phyloP scores from a whole-genome alignment of 2,888 invertebrate genomes.

The Kuschelorhynchus macadamiae region DNA sequence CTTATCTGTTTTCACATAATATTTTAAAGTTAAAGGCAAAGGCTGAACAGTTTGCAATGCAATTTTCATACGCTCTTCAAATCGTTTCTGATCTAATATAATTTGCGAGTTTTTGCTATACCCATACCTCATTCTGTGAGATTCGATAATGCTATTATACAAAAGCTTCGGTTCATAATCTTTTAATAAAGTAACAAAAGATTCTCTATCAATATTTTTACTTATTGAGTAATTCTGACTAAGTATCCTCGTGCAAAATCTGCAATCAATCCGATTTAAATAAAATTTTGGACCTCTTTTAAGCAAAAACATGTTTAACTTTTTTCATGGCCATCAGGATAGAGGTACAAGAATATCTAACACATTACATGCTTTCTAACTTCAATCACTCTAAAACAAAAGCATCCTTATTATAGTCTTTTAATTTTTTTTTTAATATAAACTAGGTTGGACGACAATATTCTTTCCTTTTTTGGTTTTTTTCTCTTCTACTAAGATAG shows the following conservation, averaged over 20 bases:
- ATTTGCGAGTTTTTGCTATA: slow-evolving; percentile 52
- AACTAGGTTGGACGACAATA: too few relatives aligned
- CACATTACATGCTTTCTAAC: too few relatives aligned
- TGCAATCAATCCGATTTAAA: not conserved
- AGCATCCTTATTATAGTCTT: too few relatives aligned
- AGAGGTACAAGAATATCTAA: too few relatives aligned
- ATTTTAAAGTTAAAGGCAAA: slow-evolving; percentile 72
- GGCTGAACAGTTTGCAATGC: slow-evolving; percentile 66
- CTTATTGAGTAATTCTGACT: not conserved
- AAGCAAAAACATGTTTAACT: not conserved
- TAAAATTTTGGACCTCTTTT: not conserved
- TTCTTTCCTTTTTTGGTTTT: too few relatives aligned
- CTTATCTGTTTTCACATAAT: slow-evolving; percentile 67
- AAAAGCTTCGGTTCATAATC: slow-evolving; percentile 63
- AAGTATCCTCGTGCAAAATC: not conserved
- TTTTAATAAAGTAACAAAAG: slow-evolving; percentile 49
- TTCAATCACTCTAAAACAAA: too few relatives aligned
- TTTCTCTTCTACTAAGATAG: too few relatives aligned
- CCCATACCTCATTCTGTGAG: slow-evolving; percentile 56
- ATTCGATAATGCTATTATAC: slow-evolving; percentile 66
- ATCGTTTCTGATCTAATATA: slow-evolving; percentile 41
- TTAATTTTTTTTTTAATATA: too few relatives aligned
- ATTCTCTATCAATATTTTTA: not conserved
- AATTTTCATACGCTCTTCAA: slow-evolving; percentile 55
- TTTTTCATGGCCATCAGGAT: too few relatives aligned